Conservation (phyloP, 2,888 invertebrate species). For the Nomada fabriciana region DNA sequence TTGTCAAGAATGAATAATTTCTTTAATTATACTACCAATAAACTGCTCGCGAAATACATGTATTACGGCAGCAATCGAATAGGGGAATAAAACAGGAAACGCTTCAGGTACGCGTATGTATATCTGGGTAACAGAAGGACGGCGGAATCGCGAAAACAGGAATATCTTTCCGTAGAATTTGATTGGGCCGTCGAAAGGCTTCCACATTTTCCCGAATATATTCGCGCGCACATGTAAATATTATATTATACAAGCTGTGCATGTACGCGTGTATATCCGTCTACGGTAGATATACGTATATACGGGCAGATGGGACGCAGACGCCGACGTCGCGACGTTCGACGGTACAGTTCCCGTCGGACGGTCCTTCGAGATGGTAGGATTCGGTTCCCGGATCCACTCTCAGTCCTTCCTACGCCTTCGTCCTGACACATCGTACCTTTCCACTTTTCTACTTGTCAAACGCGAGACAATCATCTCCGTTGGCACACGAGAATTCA, state of each 20-base stretch:
- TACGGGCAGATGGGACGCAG: conserved; percentile 78
- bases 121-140: conserved; percentile 15
- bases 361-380: conserved; percentile 82
- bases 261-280: conserved; percentile 51
- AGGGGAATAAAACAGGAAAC: not conserved
- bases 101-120: conserved; percentile 4
- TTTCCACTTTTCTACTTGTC: conserved; percentile 38
- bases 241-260: conserved; percentile 64
- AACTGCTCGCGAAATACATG: not conserved
- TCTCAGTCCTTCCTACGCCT: conserved; percentile 79
- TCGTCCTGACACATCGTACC: conserved; percentile 74
- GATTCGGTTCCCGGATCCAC: conserved; percentile 73
- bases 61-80: not conserved
- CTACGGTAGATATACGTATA: conserved; percentile 57
- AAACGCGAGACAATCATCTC: not conserved
- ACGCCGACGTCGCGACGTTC: conserved; percentile 83
- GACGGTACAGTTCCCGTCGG: conserved; percentile 83
- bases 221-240: conserved; percentile 58
- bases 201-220: conserved; percentile 53
- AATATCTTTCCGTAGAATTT: conserved; percentile 50
- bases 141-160: conserved; percentile 35
- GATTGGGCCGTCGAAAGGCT: conserved; percentile 50
- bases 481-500: not conserved
- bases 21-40: not conserved
- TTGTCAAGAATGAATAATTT: not conserved